Percentiles rank a stretch among this genome's conserved stretches.
Evolutionary conservation across 2,797 vertebrate genomes (phyloP).

Genomic region (Phylloscopus collybita): DNA sequence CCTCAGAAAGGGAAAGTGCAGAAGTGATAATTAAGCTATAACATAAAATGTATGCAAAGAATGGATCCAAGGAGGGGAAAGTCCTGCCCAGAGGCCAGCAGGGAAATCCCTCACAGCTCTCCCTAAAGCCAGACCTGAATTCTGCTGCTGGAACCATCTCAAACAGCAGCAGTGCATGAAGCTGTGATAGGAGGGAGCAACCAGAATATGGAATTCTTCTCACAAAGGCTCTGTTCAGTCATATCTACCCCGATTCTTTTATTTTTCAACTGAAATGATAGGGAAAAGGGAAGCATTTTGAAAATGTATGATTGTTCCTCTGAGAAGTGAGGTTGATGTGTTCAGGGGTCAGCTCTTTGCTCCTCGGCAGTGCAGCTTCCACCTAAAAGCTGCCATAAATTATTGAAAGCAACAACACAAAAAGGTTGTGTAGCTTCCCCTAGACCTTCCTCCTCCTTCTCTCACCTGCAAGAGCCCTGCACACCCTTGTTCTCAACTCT

Average conservation of each 20-base stretch:
- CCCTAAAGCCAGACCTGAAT: neutral
- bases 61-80: neutral
- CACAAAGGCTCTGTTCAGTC: neutral
- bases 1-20: neutral
- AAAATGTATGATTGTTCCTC: neutral
- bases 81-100: neutral
- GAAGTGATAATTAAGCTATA: neutral
- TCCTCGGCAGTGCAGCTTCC: neutral
- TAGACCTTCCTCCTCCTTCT: neutral
- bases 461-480: neutral
- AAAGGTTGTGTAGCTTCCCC: neutral
- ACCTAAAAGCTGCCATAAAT: neutral
- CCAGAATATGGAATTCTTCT: neutral
- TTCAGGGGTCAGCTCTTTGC: neutral
- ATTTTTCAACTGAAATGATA: neutral
- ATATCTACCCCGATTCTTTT: neutral
- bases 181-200: neutral
- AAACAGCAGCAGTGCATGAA: neutral
- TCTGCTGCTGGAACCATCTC: neutral
- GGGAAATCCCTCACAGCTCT: neutral
- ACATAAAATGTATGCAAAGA: neutral
- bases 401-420: neutral
- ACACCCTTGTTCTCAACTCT: neutral
- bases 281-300: neutral
- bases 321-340: neutral